Evolutionary conservation across 1,140 invertebrate species (phyloP).

Genomic region (Pseudomyrmex sp.): DNA sequence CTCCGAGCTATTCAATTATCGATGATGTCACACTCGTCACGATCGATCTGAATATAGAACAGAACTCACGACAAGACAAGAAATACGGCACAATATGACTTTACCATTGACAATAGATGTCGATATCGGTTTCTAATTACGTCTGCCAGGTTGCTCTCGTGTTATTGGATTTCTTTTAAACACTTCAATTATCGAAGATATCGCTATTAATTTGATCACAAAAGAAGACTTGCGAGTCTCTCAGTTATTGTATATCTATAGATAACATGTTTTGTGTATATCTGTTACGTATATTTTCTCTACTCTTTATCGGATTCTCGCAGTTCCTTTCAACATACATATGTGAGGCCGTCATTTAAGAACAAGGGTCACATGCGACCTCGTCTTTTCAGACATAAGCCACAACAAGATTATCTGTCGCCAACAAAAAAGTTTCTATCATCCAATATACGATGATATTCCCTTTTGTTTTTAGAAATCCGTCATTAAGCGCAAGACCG

Average conservation of each 20-base stretch:
- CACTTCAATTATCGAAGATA: neutral
- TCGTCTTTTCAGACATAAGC: too few species aligned
- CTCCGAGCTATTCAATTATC: conserved; percentile 9
- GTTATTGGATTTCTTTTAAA: neutral
- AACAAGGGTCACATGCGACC: too few species aligned
- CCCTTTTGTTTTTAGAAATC: too few species aligned
- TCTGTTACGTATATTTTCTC: neutral
- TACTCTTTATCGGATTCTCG: too few species aligned
- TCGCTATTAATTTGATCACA: neutral
- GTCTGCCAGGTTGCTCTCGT: neutral
- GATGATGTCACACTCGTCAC: neutral
- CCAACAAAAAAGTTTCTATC: too few species aligned
- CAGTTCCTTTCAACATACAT: too few species aligned
- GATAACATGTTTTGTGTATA: too few species aligned
- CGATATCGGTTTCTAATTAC: neutral
- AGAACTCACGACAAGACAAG: neutral
- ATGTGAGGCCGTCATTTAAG: too few species aligned
- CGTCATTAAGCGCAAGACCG: too few species aligned
- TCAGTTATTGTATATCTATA: too few species aligned
- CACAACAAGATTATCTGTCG: too few species aligned
- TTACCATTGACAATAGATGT: neutral
- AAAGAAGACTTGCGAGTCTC: neutral
- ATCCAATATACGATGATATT: too few species aligned
- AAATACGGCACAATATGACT: neutral
- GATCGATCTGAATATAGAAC: conserved; percentile 15